phyloP scores from a whole-genome alignment of 1,140 invertebrate genomes.

The Drosophila carrolli region DNA sequence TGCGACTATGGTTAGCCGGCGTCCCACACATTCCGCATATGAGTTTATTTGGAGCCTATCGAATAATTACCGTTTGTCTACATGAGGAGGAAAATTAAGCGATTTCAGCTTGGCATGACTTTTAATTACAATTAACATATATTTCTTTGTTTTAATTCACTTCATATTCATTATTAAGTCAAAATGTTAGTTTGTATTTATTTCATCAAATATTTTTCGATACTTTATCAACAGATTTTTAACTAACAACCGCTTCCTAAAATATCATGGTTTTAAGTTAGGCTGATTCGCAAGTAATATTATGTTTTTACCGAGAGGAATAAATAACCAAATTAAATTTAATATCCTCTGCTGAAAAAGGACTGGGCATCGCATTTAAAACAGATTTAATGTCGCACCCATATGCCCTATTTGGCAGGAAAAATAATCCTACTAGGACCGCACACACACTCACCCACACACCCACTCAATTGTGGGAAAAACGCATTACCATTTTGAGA shows the following conservation, averaged over 20 bases:
- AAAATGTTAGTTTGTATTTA: too few species aligned
- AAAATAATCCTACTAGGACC: constrained; percentile 31
- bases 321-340: neutral
- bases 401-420: constrained; percentile 22
- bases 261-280: too few species aligned
- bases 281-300: too few species aligned
- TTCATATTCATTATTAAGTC: too few species aligned
- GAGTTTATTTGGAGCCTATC: constrained; percentile 16
- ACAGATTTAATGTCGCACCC: constrained; percentile 10
- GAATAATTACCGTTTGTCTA: constrained; percentile 22
- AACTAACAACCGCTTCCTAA: too few species aligned
- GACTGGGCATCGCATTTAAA: constrained; percentile 8
- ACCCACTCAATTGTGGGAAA: constrained; percentile 5
- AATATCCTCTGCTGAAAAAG: constrained; percentile 2
- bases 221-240: too few species aligned
- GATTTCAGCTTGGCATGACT: neutral
- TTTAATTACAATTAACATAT: neutral
- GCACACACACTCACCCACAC: constrained; percentile 3
- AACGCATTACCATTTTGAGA: constrained; percentile 63
- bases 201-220: too few species aligned
- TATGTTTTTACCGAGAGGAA: neutral
- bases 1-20: constrained; percentile 34
- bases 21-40: constrained; percentile 19
- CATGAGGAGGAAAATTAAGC: neutral
- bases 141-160: too few species aligned